Conservation (phyloP, 1,140 invertebrate species). For the Drosophila nikananu region DNA sequence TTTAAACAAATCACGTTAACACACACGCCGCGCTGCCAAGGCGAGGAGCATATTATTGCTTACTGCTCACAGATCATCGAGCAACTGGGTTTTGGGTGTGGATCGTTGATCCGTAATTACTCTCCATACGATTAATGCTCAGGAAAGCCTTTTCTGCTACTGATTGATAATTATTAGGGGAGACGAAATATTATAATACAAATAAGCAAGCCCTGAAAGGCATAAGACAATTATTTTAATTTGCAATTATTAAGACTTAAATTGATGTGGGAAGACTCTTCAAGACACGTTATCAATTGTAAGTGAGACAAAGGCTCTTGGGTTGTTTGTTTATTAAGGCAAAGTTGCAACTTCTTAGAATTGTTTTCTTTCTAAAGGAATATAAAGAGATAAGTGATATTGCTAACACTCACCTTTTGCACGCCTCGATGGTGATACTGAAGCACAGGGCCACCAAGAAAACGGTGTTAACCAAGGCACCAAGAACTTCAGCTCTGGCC, state of each 20-base stretch:
- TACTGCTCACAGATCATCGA: slow-evolving; percentile 24
- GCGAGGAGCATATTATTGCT: slow-evolving; percentile 17
- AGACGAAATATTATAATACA: not conserved
- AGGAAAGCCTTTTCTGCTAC: not conserved
- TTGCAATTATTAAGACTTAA: not conserved
- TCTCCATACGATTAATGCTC: not conserved
- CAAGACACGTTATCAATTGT: not conserved
- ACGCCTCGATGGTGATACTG: slow-evolving; percentile 95
- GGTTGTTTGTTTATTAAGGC: not conserved
- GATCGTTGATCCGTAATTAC: slow-evolving; percentile 35
- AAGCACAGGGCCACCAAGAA: slow-evolving; percentile 97
- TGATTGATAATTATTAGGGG: no score
- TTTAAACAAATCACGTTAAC: slow-evolving; percentile 59
- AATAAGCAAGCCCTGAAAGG: not conserved
- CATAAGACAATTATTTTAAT: not conserved
- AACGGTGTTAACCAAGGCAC: slow-evolving; percentile 96
- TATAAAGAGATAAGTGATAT: not conserved
- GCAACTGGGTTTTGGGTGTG: slow-evolving; percentile 33
- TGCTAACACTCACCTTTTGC: slow-evolving; percentile 89
- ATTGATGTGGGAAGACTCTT: not conserved
- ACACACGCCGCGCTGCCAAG: slow-evolving; percentile 29
- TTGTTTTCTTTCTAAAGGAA: not conserved
- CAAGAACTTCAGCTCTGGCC: slow-evolving; percentile 96
- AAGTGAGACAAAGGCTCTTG: not conserved
- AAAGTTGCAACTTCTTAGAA: not conserved